Evolutionary conservation across 2,888 invertebrate species (phyloP), one percentile per base, ranked within the genome.

Genomic region (Callinectes sapidus): DNA sequence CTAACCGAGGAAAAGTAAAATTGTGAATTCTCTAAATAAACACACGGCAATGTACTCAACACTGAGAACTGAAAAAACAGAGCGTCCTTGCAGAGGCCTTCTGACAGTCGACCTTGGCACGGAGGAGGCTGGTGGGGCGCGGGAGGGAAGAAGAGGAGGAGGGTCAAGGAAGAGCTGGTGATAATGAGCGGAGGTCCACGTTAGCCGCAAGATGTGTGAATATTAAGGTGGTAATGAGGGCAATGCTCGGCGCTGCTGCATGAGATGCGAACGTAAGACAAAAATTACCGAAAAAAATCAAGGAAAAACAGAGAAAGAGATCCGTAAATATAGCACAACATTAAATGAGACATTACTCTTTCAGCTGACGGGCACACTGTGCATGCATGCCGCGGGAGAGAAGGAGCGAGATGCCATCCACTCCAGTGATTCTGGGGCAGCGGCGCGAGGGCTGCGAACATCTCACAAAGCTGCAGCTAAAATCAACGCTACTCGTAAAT

Each of bases 171-270:
- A n/a, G 35, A 35, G 81, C 13, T 35, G 35, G 81, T 81, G 81
- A 35, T 81, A 81, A 81, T 81, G 81, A 81, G 81, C 35, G 32
- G 35, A 32, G 35, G 32, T 35, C 18, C 81, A 81, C 18, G 81
- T 81, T 81, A 32, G 35, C 81, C 35, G 81, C 35, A 81, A 81
- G 81, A 81, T 35, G 81, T 81, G 81, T 81, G 81, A 81, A 81
- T 81, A 81, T 81, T 35, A 81, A 81, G 81, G 81, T 81, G 81
- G 35, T 81, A 81, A 81, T 81, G 81, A 81, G 81, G 81, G 35
- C 35, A 32, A 81, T 35, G 18, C 35, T 32, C 81, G n/a, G 81
- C 35, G 81, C 81, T 32, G 81, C 35, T 81, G 81, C 35, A 81
- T 81, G 35, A 81, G 81, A 35, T 35, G 35, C 18, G 81, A 81